phyloP scores from a whole-genome alignment of 2,113 vertebrate species.

The Pollachius pollachius region DNA sequence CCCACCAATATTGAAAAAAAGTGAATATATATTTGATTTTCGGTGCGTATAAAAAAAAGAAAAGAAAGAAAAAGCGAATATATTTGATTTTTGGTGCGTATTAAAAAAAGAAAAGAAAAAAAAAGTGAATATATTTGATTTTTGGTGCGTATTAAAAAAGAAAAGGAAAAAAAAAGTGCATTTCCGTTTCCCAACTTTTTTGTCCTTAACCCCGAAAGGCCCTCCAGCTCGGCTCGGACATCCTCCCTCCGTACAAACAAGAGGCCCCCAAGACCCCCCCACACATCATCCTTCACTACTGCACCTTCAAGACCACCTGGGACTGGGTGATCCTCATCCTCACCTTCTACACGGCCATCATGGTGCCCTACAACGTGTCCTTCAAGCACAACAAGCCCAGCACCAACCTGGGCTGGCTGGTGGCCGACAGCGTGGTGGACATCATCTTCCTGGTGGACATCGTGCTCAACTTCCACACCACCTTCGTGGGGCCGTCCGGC shows the following conservation, averaged over 20 bases:
- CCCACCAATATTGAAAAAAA: too few relatives aligned
- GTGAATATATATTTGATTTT: too few relatives aligned
- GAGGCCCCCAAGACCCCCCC: constrained; percentile 98
- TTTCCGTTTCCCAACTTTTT: neutral
- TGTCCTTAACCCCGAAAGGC: constrained; percentile 69
- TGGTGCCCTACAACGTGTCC: constrained; percentile 98
- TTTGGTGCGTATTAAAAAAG: too few relatives aligned
- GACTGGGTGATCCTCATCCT: constrained; percentile 99
- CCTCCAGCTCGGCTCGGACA: constrained; percentile 96
- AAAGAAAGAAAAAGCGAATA: neutral
- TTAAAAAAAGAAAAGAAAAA: too few relatives aligned
- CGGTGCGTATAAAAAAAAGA: too few relatives aligned
- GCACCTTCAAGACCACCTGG: constrained; percentile 98
- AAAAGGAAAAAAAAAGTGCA: neutral
- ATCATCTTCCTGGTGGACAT: constrained; percentile 96
- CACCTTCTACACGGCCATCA: constrained; percentile 98
- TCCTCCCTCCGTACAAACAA: constrained; percentile 97
- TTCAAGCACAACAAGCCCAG: constrained; percentile 97
- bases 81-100: too few relatives aligned
- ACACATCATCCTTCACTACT: constrained; percentile 98
- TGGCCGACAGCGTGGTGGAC: constrained; percentile 97
- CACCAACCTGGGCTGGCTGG: constrained; percentile 93
- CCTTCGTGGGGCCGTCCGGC: constrained; percentile 92
- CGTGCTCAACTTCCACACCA: constrained; percentile 97
- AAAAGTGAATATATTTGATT: too few relatives aligned